Evolutionary conservation across 1,140 invertebrate species (phyloP).

Genomic region (Helicoverpa zea): DNA sequence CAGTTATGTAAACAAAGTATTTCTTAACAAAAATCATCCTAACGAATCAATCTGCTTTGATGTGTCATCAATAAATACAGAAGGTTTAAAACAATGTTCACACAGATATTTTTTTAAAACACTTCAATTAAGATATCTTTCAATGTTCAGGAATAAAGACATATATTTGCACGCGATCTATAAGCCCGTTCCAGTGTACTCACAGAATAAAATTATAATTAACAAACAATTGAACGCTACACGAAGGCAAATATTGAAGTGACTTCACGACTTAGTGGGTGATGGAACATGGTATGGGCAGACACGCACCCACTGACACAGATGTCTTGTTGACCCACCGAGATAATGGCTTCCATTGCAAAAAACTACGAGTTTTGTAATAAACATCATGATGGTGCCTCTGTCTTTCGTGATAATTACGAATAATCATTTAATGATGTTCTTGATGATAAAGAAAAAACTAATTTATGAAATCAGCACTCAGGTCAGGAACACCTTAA

Average conservation of each 20-base stretch:
- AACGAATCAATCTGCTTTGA: not conserved
- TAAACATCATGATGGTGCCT: slow-evolving; percentile 15
- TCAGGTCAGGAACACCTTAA: not conserved
- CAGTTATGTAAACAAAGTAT: slow-evolving; percentile 8
- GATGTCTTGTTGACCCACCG: slow-evolving; percentile 48
- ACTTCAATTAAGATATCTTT: not conserved
- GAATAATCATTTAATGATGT: slow-evolving; percentile 11
- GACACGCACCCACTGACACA: slow-evolving; percentile 44
- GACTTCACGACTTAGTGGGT: slow-evolving; percentile 15
- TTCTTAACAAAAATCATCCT: not conserved
- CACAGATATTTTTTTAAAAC: not conserved
- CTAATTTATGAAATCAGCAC: not conserved
- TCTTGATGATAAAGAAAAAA: slow-evolving; percentile 10
- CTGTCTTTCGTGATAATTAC: slow-evolving; percentile 18
- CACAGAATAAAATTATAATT: slow-evolving; percentile 10
- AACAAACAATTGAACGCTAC: slow-evolving; percentile 14
- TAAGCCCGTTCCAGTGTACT: not conserved
- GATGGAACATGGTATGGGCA: slow-evolving; percentile 10
- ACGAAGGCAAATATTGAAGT: slow-evolving; percentile 28
- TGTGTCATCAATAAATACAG: not conserved
- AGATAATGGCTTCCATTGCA: slow-evolving; percentile 50
- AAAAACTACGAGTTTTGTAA: slow-evolving; percentile 41
- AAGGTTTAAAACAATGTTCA: too few relatives aligned
- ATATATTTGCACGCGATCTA: not conserved
- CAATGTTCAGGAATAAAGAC: not conserved